Evolutionary conservation across 2,888 invertebrate species (phyloP), one percentile per base, ranked within the genome.

Genomic region (Sussaba pulchella): DNA sequence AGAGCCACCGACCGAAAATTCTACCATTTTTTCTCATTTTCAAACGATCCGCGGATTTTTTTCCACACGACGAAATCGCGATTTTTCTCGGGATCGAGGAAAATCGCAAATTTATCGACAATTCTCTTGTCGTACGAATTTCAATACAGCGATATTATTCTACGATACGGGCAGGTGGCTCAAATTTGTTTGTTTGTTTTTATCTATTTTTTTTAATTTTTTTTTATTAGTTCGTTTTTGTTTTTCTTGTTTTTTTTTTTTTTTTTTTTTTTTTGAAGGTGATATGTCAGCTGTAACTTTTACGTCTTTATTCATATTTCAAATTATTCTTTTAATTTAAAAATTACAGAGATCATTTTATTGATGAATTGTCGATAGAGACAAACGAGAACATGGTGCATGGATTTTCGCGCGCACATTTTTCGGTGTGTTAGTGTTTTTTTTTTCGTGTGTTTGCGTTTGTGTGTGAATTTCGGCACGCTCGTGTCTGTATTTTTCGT

Each of bases 321-420:
- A 91, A 91, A 90, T 90, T 88, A 90, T 87, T 88, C 70, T 74
- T 79, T 90, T 88, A 90, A 89, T 90, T 89, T 88, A 89, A 92
- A 91, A 89, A 91, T 91, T 92, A 92, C 91, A 92, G 92, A 92
- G 92, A 92, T 92, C 92, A 92, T 91, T 91, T 91, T 84, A 86
- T 89, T 87, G 86, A 89, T 88, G 87, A 85, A 88, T 91, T 89
- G 89, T 89, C 89, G 82, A 71, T 86, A 83, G 83, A 85, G 90
- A 91, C 89, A 90, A 88, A 90, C 85, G 85, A 88, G 85, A 90
- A 86, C 85, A 88, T 87, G 82, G 83, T 89, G 85, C 86, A 63
- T 72, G 78, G 69, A 47, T 54, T n/a, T 59, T n/a, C n/a, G n/a
- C 9, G 26, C n/a, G 61, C 19, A 8, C 21, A 26, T 17, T 19